Evolutionary conservation across 2,888 invertebrate genomes (phyloP), one percentile per base, ranked within the genome.

Genomic region (Drosophila siamana): DNA sequence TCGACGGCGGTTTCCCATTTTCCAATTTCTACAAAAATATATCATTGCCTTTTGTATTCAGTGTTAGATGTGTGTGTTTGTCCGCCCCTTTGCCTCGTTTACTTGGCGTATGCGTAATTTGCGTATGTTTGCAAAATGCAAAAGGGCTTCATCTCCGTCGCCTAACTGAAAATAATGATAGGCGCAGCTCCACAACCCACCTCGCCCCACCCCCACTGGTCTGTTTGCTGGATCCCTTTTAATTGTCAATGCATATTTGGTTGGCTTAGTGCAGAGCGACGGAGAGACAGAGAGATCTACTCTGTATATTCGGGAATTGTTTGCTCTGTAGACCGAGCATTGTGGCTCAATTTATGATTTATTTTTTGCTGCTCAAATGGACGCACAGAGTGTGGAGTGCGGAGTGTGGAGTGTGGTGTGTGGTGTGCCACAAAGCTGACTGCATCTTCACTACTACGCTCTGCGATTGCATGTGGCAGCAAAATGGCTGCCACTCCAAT

Each of bases 171-270:
- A 82, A 86, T 82, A 86, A 86, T 82, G 82, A 78, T 80, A 72
- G 86, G 69, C 69, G 60, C 36, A 38, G 36, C 36, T 13, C n/a
- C n/a, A n/a, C n/a, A n/a, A 19, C 19, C 28, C 28, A 3, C 28
- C 28, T 28, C 28, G 1, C 8, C 8, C 7, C 15, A 2, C 7
- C 36, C 36, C 13, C 4, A 3, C 19, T 9, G 36, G 2, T 44
- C 43, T 33, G 16, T 48, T 48, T 16, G 38, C 16, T 30, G 66
- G 46, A 19, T 33, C 44, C 64, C 73, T 78, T 82, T 78, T 86
- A 83, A 83, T 83, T 83, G 86, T 86, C 82, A 83, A 83, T 83
- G 82, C 83, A 83, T 86, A 71, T 86, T 83, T 80, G 76, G 67
- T 46, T 55, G 68, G 46, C 50, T 28, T 38, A 47, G 40, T 52